Conservation (phyloP, 2,113 vertebrate species). For the Psittacula cyanocephala region DNA sequence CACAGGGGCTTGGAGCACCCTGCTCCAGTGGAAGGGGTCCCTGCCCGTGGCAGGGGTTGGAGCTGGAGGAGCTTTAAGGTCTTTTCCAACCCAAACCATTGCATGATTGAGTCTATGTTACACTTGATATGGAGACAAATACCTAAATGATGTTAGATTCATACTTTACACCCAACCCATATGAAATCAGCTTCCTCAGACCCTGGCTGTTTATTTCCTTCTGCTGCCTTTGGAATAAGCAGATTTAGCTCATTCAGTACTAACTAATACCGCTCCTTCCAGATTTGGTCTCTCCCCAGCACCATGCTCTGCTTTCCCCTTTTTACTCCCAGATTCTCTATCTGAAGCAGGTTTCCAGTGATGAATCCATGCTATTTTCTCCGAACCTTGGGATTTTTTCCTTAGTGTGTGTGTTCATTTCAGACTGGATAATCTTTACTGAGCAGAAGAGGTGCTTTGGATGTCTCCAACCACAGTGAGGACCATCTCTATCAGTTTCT, state of each 20-base stretch:
- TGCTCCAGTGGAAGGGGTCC: neutral
- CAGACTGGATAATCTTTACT: neutral
- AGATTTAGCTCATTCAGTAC: neutral
- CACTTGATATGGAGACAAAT: neutral
- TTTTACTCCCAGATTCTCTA: neutral
- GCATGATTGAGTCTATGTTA: neutral
- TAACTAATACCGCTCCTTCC: neutral
- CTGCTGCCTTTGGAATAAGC: neutral
- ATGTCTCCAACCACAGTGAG: rapidly evolving
- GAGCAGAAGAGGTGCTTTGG: neutral
- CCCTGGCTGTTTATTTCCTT: neutral
- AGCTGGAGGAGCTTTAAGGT: neutral
- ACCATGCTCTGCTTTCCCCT: neutral
- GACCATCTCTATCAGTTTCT: neutral
- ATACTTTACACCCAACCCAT: neutral
- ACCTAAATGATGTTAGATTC: neutral
- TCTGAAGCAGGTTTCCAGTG: neutral
- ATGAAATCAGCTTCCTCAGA: neutral
- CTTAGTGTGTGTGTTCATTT: neutral
- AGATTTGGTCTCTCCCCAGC: neutral
- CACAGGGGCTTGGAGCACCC: no score
- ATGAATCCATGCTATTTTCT: rapidly evolving
- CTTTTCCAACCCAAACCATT: neutral
- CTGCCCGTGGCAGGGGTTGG: neutral
- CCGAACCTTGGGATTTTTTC: neutral